These are phyloP conservation scores for Thaleichthys pacificus DNA, from an alignment of 2,797 vertebrate genomes.

Conservation along the genomic window DNA sequence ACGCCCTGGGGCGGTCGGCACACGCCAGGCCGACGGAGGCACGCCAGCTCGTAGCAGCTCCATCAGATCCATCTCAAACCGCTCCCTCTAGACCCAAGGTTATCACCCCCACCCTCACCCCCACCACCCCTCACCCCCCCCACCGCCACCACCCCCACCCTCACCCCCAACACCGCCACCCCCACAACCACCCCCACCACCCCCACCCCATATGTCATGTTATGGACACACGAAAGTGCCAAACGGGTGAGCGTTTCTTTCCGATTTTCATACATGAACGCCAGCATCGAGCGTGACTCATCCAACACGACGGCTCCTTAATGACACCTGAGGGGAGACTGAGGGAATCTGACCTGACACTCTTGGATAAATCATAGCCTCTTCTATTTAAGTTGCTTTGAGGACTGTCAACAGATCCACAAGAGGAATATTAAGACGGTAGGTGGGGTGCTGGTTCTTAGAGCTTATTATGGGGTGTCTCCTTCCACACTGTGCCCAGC, in stretches of 20 bases:
- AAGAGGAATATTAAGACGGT: constrained; percentile 65
- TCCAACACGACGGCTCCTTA: constrained; percentile 67
- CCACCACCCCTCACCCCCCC: no score
- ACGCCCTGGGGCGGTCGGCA: constrained; percentile 30
- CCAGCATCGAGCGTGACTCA: constrained; percentile 68
- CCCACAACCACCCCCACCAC: neutral
- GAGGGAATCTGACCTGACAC: constrained; percentile 74
- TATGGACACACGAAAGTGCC: constrained; percentile 66
- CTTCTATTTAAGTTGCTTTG: constrained; percentile 69
- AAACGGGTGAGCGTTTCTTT: constrained; percentile 47
- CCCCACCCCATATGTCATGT: constrained; percentile 52
- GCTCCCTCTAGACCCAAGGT: constrained; percentile 49
- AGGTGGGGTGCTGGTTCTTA: constrained; percentile 60
- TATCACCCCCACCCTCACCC: neutral
- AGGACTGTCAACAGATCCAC: constrained; percentile 70
- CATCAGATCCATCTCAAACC: constrained; percentile 40
- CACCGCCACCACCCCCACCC: no score
- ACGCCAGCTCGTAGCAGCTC: constrained; percentile 30
- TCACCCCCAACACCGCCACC: no score
- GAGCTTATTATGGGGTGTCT: constrained; percentile 65
- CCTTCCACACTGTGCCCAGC: constrained; percentile 54
- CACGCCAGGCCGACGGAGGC: constrained; percentile 36
- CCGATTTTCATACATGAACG: constrained; percentile 63
- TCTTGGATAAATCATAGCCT: constrained; percentile 69
- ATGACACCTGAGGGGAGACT: constrained; percentile 65